Evolutionary conservation across 2,888 invertebrate species (phyloP).

Genomic region (Ichneumon xanthorius): DNA sequence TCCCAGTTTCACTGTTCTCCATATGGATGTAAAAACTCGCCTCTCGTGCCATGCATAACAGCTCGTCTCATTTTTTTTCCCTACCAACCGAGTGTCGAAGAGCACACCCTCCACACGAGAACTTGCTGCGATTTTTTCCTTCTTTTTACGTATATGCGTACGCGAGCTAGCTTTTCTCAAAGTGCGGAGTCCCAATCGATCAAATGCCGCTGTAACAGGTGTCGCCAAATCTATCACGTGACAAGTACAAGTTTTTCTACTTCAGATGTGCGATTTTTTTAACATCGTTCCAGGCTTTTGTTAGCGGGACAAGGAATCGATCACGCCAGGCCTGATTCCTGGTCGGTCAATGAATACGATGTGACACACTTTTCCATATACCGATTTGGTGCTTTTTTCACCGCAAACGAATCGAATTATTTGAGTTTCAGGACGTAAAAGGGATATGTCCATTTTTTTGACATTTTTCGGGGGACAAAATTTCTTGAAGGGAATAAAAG

Average conservation of each 20-base stretch:
- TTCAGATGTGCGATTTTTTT: conserved; percentile 73
- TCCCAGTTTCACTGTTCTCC: conserved; percentile 55
- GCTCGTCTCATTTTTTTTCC: conserved; percentile 75
- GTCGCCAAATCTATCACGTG: conserved; percentile 75
- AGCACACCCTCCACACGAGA: conserved; percentile 56
- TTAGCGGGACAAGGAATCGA: conserved; percentile 51
- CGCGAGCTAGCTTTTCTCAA: conserved; percentile 25
- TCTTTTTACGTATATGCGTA: conserved; percentile 11
- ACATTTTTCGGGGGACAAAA: not conserved
- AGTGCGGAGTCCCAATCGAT: conserved; percentile 77
- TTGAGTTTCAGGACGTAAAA: not conserved
- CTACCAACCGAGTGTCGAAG: conserved; percentile 60
- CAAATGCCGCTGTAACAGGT: conserved; percentile 82
- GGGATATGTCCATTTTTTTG: not conserved
- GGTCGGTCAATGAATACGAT: not conserved
- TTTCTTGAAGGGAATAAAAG: too few relatives aligned
- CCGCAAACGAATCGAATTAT: not conserved
- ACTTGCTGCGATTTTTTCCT: not conserved
- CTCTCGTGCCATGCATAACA: conserved; percentile 63
- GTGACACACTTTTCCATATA: not conserved
- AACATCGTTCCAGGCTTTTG: conserved; percentile 26
- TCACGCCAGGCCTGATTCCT: conserved; percentile 34
- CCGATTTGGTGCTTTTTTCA: not conserved
- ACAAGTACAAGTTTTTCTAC: conserved; percentile 84
- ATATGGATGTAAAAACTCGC: conserved; percentile 49